Conservation (phyloP, 2,797 vertebrate species). For the Mormyrops boulengeri region DNA sequence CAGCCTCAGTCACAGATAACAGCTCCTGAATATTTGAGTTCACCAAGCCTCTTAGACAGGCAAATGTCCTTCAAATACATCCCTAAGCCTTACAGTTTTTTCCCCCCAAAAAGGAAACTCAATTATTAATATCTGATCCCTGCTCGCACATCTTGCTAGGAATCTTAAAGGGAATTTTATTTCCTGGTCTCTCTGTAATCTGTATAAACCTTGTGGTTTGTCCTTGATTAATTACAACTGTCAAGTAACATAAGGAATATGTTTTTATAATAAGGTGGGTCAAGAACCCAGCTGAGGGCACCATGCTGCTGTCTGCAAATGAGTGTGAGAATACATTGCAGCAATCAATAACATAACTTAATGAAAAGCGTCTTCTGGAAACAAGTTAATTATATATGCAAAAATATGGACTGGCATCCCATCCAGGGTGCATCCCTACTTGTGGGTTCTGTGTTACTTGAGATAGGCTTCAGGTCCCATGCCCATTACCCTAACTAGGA, state of each 20-base stretch:
- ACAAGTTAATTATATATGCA: not conserved
- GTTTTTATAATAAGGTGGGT: conserved; percentile 6
- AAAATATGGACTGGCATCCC: not conserved
- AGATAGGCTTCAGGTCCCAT: not conserved
- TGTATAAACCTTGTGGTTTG: not conserved
- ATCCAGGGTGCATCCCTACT: not conserved
- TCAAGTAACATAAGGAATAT: not conserved
- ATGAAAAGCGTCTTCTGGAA: not conserved
- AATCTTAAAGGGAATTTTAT: not conserved
- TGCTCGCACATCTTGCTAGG: not conserved
- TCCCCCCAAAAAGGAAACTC: not conserved
- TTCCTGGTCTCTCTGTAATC: not conserved
- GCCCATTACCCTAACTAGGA: not conserved
- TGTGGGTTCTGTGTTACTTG: not conserved
- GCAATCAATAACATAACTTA: not conserved
- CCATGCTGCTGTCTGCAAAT: not conserved
- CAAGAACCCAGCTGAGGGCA: not conserved
- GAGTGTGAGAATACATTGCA: not conserved
- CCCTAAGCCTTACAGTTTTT: not conserved
- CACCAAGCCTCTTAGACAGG: not conserved
- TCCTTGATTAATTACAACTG: not conserved
- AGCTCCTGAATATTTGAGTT: not conserved
- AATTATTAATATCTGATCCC: not conserved
- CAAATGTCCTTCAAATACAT: not conserved
- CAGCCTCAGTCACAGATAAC: not conserved